Base-by-base conservation (phyloP, 1,140 invertebrate species). In the Anoplolepis gracilipes region DNA sequence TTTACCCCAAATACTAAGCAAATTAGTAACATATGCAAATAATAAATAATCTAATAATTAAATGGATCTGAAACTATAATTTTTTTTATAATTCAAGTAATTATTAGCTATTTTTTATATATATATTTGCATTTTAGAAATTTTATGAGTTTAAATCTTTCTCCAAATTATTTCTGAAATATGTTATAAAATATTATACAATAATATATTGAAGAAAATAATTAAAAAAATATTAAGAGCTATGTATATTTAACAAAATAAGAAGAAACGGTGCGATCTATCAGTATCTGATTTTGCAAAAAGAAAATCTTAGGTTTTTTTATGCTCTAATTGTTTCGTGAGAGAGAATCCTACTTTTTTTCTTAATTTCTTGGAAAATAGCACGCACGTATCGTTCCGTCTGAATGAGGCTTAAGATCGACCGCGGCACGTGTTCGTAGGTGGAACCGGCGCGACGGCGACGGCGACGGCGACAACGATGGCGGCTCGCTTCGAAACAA, bases 401-500 rank as follows among this genome's bases (percentile, higher is more conserved):
- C 49, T 33, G 53, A 81, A 72, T 10, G 36, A 42, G 65, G 36
- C 65, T 81, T 72, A 72, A 81, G 30, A 39, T 22, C n/a, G 28
- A 55, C 69, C 55, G 22, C 11, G 25, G 61, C 19, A 64, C 39
- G 55, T 69, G 19, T 19, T 76, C 76, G 88, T 88, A 89, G 87
- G 84, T 86, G 84, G 70, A 82, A 73, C 30, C 59, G 33, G 22
- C n/a, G n/a, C n/a, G n/a, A n/a, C n/a, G n/a, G n/a, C n/a, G n/a
- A n/a, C n/a, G n/a, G n/a, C n/a, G n/a, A n/a, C n/a, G n/a, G n/a
- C n/a, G n/a, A n/a, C n/a, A n/a, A n/a, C n/a, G n/a, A n/a, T n/a
- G n/a, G n/a, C 67, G 65, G 16, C 5, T 75, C 57, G 81, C 46
- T 22, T 84, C 46, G 33, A 86, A 88, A 88, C 70, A 82, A 89